Evolutionary conservation across 2,888 invertebrate genomes (phyloP), one percentile per base, ranked within the genome.

Genomic region (Rotaria macrura): DNA sequence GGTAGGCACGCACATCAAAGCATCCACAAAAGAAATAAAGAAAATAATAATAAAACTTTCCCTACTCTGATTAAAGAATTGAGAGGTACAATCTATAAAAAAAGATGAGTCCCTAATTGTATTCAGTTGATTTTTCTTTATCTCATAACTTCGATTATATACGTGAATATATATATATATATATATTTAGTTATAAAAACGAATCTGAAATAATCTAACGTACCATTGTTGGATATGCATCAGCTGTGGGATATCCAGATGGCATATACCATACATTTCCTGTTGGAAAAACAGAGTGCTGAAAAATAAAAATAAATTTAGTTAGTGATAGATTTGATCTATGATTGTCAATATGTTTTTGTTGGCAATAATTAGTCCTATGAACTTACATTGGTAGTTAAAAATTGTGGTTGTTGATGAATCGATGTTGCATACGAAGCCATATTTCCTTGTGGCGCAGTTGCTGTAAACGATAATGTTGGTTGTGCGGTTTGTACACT

Each of bases 1-100:
- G 40, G 40, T 43, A 17, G 43, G 43, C 79, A 79, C 79, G 43
- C 79, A 79, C 79, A 79, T 43, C 40, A 40, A 79, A 40, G 43
- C 79, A 79, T 79, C 40, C 79, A 43, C 79, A 79, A 79, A 25
- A 79, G 43, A 79, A 40, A 25, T 25, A 79, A 43, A 79, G 25
- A 25, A 34, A 34, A 43, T 43, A 43, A 79, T 79, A 79, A 79
- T 65, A 65, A 65, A 65, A 17, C 20, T 14, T 34, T 65, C 12
- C 79, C 20, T 79, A 79, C 79, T 79, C 79, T 79, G 79, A 79
- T 43, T 25, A 79, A 43, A 43, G 79, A 79, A 43, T 79, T 79
- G 79, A 79, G 40, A 79, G 79, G 79, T 40, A 79, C 79, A 79
- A 79, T 79, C 79, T 79, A 79, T 43, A 79, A 43, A 43, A 79